Base-by-base conservation (phyloP, 2,113 vertebrate species). In the Coryphaenoides rupestris region DNA sequence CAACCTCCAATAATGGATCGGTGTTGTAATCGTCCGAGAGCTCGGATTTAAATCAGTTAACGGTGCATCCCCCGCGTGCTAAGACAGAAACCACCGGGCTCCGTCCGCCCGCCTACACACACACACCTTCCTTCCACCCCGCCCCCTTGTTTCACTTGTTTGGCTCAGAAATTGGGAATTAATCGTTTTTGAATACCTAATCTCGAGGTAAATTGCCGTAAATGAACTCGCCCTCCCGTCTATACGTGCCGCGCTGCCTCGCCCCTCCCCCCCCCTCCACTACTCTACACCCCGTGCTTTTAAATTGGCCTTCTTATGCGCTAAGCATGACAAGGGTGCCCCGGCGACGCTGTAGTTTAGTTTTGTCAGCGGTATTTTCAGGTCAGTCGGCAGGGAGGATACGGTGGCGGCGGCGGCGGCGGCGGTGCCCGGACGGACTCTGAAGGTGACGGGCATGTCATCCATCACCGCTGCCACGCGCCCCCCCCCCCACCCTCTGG, bases 391-490 rank as follows among this genome's bases (percentile, higher is more conserved):
- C 92, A 90, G 92, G 93, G 94, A 91, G 90, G 88, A 89, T 87
- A 85, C 89, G 19, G 16, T 5, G 28, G 23, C 77, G 69, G 64
- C 40, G 61, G 74, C 72, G 82, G 78, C 83, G 28, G 23, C 77
- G 69, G 64, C 40, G 61, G 74, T 70, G 82, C n/a, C n/a, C n/a
- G n/a, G n/a, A 78, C 83, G 88, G 84, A 90, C 91, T 90, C 92
- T 95, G 94, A 98, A 98, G 96, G 96, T 98, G 96, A 98, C 95
- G 96, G 92, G 80, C 86, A 91, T 82, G 80, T 93, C 95, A 98
- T 98, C 96, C 96, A 99, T 99, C 96, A 99, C 90, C 75, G 87
- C 84, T 89, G 93, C 94, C 96, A n/a, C n/a, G n/a, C 33, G 33
- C 33, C 33, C 9, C 33, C 33, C 9, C 33, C 33, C 9, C 7